A percentile compares a stretch with the other conserved stretches of the same genome.
Conservation (phyloP, 1,140 invertebrate genomes). For the Bursaphelenchus mucronatus region DNA sequence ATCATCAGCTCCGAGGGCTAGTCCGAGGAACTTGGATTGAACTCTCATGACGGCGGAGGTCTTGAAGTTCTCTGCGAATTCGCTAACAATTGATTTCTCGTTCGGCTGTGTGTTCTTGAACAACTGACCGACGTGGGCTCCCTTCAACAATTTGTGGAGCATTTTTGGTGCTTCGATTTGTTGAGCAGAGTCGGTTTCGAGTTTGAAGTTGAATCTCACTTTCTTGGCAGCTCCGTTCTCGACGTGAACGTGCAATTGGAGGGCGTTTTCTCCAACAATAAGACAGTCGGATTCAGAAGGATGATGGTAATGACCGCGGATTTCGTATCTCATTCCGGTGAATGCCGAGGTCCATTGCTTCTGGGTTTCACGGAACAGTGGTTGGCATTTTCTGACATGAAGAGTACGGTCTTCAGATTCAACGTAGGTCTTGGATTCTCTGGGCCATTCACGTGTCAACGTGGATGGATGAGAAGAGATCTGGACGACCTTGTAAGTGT, state of each 20-base stretch:
- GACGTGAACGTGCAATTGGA: constrained; percentile 18
- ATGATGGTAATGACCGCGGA: constrained; percentile 19
- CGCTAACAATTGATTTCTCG: too few species aligned
- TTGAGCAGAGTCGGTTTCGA: constrained; percentile 8
- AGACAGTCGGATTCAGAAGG: not conserved
- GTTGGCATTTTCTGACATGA: constrained; percentile 22
- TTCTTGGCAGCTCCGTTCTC: not conserved
- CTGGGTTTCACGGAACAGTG: not conserved
- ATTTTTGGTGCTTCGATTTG: too few species aligned
- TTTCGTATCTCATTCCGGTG: constrained; percentile 12
- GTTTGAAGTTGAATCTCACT: not conserved
- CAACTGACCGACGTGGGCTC: too few species aligned
- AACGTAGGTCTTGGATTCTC: constrained; percentile 13
- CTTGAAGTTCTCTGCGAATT: too few species aligned
- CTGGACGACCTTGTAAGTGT: constrained; percentile 22
- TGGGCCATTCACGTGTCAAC: constrained; percentile 25
- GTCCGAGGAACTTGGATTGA: too few species aligned
- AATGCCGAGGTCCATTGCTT: not conserved
- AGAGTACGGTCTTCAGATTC: constrained; percentile 37
- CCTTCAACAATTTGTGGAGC: too few species aligned
- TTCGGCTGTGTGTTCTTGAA: too few species aligned
- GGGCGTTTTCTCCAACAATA: constrained; percentile 25
- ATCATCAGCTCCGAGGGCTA: too few species aligned
- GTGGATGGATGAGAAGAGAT: constrained; percentile 32
- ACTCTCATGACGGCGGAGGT: too few species aligned